A percentile compares a stretch with the other conserved stretches of the same genome.
Evolutionary conservation across 2,797 vertebrate genomes (phyloP).

Genomic region (Rhabdophis nuchalis): DNA sequence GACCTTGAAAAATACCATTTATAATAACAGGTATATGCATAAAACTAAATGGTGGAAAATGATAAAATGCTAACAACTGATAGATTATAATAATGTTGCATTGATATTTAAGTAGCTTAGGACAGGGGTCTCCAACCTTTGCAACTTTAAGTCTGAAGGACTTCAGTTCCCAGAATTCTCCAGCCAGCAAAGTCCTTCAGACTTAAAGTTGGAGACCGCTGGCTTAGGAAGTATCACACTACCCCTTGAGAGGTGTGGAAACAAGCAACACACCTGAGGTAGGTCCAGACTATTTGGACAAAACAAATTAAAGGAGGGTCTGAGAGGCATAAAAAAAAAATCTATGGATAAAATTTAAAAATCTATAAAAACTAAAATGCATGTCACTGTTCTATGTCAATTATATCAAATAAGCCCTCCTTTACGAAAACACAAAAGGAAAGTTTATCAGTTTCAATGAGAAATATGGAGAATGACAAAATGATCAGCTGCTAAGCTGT

Average conservation of each 20-base stretch:
- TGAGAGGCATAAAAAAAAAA: neutral
- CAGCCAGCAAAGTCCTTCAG: too few relatives aligned
- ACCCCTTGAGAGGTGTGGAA: neutral
- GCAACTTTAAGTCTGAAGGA: too few relatives aligned
- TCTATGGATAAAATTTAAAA: neutral
- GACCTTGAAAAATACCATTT: neutral
- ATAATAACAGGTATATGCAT: neutral
- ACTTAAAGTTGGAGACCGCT: too few relatives aligned
- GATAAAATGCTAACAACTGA: neutral
- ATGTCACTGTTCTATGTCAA: neutral
- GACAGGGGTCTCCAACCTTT: too few relatives aligned
- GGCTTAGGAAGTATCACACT: neutral
- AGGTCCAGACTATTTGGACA: neutral
- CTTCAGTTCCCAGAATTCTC: too few relatives aligned
- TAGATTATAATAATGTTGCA: too few relatives aligned
- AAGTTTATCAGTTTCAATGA: neutral
- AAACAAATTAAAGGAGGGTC: neutral
- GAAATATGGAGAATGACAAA: slow-evolving; percentile 6
- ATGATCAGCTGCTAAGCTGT: neutral
- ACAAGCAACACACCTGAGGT: neutral
- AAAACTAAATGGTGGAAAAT: neutral
- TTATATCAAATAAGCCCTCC: neutral
- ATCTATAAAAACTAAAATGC: neutral
- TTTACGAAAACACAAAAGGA: neutral
- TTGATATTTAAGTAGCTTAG: neutral